Evolutionary conservation across 2,888 invertebrate species (phyloP), one percentile per base, ranked within the genome.

Genomic region (Cylindroiulus punctatus): DNA sequence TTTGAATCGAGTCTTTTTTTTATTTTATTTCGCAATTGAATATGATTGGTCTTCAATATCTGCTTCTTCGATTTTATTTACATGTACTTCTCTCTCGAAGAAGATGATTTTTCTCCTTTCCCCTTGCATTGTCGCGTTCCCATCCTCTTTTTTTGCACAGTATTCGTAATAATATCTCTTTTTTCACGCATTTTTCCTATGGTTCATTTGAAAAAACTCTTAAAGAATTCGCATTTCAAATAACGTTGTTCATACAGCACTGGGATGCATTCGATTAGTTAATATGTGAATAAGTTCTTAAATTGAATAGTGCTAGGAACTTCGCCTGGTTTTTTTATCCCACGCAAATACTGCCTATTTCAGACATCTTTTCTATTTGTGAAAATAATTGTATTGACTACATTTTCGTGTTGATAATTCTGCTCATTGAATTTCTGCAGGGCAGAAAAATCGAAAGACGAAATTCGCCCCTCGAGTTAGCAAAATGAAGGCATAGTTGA

Each of bases 21-120:
- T 65, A 65, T 65, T 65, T 65, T n/a, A 65, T 65, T 44, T 65
- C 65, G 22, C 65, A 22, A 65, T 65, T 65, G 65, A 65, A 65
- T 65, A 65, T 65, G 65, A 65, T 65, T 65, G 65, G 65, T 65
- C 65, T 65, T 65, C 26, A 65, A 65, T 65, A 26, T 26, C 65
- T 65, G 65, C 65, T 65, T 65, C 65, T 65, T 65, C 65, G 65
- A 65, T 65, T 65, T 26, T 65, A 65, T 65, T 65, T 65, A 65
- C 65, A 26, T 65, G n/a, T 52, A 2, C 52, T 52, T 8, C 57
- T 57, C 57, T 57, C 57, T n/a, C 26, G 26, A 65, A 26, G n/a
- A 65, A 12, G 65, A 65, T 26, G 65, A 65, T 65, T 65, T n/a
- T 26, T 65, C 65, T n/a, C n/a, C 26, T 26, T 26, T 26, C 26